Percentiles rank a stretch among this genome's conserved stretches.
Evolutionary conservation across 2,113 vertebrate species (phyloP).

Genomic region (Lasiurus borealis): DNA sequence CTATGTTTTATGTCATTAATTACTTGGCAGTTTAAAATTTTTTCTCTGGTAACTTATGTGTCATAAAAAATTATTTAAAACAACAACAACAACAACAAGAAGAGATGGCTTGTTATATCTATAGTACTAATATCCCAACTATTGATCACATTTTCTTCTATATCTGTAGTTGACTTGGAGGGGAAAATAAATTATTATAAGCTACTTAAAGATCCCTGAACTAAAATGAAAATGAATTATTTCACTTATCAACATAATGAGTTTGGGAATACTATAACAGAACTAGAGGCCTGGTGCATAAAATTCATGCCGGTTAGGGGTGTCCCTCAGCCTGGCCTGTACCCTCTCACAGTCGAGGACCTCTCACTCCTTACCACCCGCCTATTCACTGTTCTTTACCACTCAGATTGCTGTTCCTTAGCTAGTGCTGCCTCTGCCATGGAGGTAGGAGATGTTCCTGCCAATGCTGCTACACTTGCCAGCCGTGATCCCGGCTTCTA

Average conservation of each 20-base stretch:
- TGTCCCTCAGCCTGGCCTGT: too few species aligned
- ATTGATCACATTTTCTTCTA: neutral
- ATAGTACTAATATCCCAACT: neutral
- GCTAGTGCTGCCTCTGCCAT: too few species aligned
- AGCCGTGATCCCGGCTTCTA: too few species aligned
- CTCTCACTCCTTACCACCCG: too few species aligned
- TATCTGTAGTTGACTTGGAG: neutral
- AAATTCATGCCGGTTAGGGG: accelerated
- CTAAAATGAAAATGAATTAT: neutral
- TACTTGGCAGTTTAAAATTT: slow-evolving; percentile 44
- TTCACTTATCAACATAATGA: neutral
- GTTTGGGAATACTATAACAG: neutral
- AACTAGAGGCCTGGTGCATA: too few species aligned
- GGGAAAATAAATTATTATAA: neutral
- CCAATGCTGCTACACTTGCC: too few species aligned
- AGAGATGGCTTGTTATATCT: neutral
- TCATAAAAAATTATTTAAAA: slow-evolving; percentile 2
- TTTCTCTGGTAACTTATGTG: slow-evolving; percentile 33
- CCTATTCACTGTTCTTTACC: too few species aligned
- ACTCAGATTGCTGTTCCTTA: too few species aligned
- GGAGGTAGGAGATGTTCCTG: too few species aligned
- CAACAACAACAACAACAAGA: neutral
- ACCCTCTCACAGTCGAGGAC: too few species aligned
- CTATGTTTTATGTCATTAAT: slow-evolving; percentile 56
- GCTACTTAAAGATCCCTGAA: neutral